Evolutionary conservation across 2,113 vertebrate genomes (phyloP), one percentile per base, ranked within the genome.

Genomic region (Protobothrops mucrosquamatus): DNA sequence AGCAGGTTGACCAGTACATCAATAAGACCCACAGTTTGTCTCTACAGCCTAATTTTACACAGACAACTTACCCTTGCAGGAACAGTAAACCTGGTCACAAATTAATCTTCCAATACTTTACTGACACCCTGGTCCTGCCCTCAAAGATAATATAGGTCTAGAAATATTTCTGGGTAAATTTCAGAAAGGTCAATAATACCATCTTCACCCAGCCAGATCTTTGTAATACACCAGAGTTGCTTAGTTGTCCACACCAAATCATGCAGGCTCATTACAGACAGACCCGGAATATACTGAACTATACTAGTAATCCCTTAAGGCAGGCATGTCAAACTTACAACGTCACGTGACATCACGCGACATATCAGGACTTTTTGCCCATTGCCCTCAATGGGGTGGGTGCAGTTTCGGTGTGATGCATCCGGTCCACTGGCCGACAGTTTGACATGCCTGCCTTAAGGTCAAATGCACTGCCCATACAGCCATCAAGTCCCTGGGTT

Each of bases 291-390:
- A 81, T 81, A 39, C 7, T 39, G 74, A 39, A 43, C 34, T 81
- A 22, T 81, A 81, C n/a, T 9, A 43, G 18, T 1, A 0, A 34
- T 39, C 34, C 18, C 34, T 81, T 39, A 51, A 51, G 48, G 48
- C 48, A 51, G 48, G 8, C 48, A 51, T 51, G 8, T 51, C 48
- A 51, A 51, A 51, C 48, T 51, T 8, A 8, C 1, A 1, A 51
- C 8, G 8, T 9, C 8, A 10, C 8, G 0, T 9, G 48, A 51
- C 8, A 0, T 51, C 8, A 8, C 0, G 1, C 7, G 8, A 51
- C 8, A 8, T 51, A 10, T 51, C 48, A 9, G 48, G 48, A 51
- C 48, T 51, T 51, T 51, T 51, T 9, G 8, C 8, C 48, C 48
- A 51, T 51, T 51, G 48, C 48, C 48, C 48, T 0, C 48, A 10